phyloP scores from a whole-genome alignment of 2,113 vertebrate genomes.

The Channa argus region DNA sequence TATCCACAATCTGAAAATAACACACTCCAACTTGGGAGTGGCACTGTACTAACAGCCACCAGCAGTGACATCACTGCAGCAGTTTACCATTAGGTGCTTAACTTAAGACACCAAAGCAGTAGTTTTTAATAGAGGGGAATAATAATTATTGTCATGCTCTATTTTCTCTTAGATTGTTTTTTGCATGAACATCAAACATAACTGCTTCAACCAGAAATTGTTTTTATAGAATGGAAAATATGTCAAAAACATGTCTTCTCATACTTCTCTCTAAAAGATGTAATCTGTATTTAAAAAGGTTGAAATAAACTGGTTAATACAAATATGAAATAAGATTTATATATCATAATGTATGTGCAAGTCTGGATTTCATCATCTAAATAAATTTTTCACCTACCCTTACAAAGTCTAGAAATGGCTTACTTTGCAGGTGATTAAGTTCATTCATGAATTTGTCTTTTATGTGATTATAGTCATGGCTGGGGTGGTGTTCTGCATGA shows the following conservation, averaged over 20 bases:
- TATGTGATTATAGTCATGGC: conserved; percentile 83
- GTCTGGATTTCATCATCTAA: background rate
- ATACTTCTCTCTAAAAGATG: too few species aligned
- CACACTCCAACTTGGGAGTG: conserved; percentile 33
- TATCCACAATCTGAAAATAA: conserved; percentile 58
- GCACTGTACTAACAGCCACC: conserved; percentile 3
- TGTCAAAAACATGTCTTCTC: too few species aligned
- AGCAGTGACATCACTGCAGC: background rate
- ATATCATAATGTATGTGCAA: background rate
- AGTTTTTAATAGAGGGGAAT: background rate
- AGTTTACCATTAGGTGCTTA: conserved; percentile 40
- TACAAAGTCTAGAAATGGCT: conserved; percentile 20
- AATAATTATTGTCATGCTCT: background rate
- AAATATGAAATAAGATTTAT: background rate
- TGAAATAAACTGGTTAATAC: background rate
- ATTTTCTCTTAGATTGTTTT: background rate
- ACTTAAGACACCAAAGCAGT: background rate
- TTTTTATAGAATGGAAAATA: too few species aligned
- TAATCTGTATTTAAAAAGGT: background rate
- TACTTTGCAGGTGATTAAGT: conserved; percentile 77
- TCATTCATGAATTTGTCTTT: conserved; percentile 87
- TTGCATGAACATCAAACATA: background rate
- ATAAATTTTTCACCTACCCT: background rate
- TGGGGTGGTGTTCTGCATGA: conserved; percentile 64
- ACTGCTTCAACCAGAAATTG: too few species aligned